Conservation (phyloP, 2,113 vertebrate species). For the Myrmecophaga tridactyla region DNA sequence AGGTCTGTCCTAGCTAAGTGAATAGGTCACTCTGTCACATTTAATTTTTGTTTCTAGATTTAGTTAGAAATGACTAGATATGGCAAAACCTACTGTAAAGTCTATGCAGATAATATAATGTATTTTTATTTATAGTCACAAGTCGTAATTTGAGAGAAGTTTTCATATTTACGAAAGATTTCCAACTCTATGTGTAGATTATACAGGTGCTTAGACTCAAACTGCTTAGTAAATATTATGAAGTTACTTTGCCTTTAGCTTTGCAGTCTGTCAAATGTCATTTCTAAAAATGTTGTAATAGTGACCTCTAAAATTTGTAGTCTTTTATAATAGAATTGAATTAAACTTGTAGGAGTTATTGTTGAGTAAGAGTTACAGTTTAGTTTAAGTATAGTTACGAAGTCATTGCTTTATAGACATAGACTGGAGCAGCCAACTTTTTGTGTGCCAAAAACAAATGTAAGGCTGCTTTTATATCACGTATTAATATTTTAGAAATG, state of each 20-base stretch:
- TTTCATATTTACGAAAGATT: slow-evolving; percentile 42
- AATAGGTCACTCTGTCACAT: slow-evolving; percentile 62
- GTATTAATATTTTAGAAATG: slow-evolving; percentile 14
- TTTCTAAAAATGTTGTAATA: slow-evolving; percentile 2
- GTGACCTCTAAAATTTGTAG: not conserved
- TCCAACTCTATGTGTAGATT: not conserved
- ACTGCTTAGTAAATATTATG: slow-evolving; percentile 16
- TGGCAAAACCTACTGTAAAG: slow-evolving; percentile 7
- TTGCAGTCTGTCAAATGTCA: not conserved
- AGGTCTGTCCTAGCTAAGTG: slow-evolving; percentile 50
- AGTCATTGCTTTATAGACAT: not conserved
- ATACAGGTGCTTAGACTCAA: not conserved
- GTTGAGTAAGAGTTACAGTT: not conserved
- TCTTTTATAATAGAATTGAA: not conserved
- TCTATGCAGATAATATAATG: not conserved
- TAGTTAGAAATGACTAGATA: slow-evolving; percentile 37
- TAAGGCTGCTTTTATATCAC: not conserved
- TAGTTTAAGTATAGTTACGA: not conserved
- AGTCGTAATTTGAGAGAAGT: not conserved
- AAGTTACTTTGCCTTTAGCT: not conserved
- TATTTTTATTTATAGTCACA: slow-evolving; percentile 42
- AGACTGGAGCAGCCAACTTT: not conserved
- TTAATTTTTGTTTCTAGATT: slow-evolving; percentile 66
- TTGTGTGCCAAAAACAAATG: not conserved
- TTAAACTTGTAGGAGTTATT: not conserved